These are phyloP conservation scores for Ctenopoma multispine DNA, from an alignment of 2,797 vertebrate species.

Conservation along the genomic window DNA sequence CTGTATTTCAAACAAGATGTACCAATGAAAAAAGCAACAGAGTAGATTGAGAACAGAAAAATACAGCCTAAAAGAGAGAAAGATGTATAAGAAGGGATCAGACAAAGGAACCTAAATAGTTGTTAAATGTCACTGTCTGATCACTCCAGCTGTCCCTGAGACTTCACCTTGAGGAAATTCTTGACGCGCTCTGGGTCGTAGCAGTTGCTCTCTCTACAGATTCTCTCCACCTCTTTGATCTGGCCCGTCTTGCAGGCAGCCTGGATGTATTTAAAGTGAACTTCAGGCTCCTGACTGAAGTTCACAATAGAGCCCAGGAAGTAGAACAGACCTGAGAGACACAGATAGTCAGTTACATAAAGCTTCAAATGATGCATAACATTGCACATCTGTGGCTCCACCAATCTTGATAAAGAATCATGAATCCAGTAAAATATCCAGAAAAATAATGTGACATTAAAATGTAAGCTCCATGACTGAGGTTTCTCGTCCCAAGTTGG, in stretches of 20 bases:
- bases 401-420: neutral
- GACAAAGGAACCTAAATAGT: neutral
- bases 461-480: neutral
- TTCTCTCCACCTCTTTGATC: constrained; percentile 98
- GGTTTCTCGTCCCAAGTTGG: neutral
- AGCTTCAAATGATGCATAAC: neutral
- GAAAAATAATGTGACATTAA: constrained; percentile 1
- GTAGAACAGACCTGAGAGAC: constrained; percentile 92
- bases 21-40: neutral
- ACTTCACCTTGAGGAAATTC: constrained; percentile 95
- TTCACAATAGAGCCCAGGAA: constrained; percentile 98
- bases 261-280: constrained; percentile 98
- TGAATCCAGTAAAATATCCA: constrained; percentile 1
- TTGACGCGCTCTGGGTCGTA: constrained; percentile 97
- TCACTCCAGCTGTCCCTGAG: neutral
- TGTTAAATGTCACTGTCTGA: constrained; percentile 19
- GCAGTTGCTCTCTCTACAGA: constrained; percentile 97
- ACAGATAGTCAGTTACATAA: constrained; percentile 14
- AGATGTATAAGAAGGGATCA: neutral
- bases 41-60: neutral
- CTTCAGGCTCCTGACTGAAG: constrained; percentile 97
- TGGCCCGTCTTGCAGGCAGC: constrained; percentile 97
- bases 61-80: neutral
- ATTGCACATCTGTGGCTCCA: neutral
- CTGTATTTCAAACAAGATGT: neutral